Base-by-base conservation (phyloP, 2,888 invertebrate species). In the Lycocerus yunnanus region DNA sequence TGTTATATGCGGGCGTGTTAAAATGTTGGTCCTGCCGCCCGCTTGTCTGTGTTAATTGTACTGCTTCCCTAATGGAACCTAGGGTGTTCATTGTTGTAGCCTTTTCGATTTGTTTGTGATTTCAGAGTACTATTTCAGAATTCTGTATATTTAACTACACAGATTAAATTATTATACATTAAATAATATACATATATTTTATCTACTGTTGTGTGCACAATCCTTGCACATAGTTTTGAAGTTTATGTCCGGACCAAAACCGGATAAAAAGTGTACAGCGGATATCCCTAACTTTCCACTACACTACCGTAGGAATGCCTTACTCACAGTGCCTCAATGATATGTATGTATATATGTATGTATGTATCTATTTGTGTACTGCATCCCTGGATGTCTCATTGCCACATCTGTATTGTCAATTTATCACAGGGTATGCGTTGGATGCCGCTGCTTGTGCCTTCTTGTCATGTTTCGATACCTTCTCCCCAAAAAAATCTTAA, bases 271-370 rank as follows among this genome's bases (percentile, higher is more conserved):
- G 82, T 81, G 79, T 80, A 81, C 81, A 80, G 81, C 84, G 86
- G 86, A 86, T 81, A 84, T 86, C 86, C 87, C 86, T 86, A 85
- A 63, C 20, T 87, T 88, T 90, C 90, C 90, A 90, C 90, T 88
- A 88, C 89, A 87, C 91, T 92, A 92, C 91, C 93, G 93, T 93
- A 93, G 93, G 85, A 87, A 89, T 93, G 93, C 93, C 93, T 93
- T 93, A 93, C 91, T 92, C 92, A 92, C 93, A 93, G 93, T 93
- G 93, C 93, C 93, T 93, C 85, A 86, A 87, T 86, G 87, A 86
- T 86, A 87, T 85, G 86, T 87, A 87, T 85, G 86, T 87, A 84
- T 80, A 81, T 77, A 86, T 86, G 86, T 85, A 86, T 86, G 85
- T 81, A 82, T 79, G 82, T 87, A 83, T 85, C 85, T 86, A 85